phyloP scores from a whole-genome alignment of 2,113 vertebrate genomes.

The Platysternon megacephalum region DNA sequence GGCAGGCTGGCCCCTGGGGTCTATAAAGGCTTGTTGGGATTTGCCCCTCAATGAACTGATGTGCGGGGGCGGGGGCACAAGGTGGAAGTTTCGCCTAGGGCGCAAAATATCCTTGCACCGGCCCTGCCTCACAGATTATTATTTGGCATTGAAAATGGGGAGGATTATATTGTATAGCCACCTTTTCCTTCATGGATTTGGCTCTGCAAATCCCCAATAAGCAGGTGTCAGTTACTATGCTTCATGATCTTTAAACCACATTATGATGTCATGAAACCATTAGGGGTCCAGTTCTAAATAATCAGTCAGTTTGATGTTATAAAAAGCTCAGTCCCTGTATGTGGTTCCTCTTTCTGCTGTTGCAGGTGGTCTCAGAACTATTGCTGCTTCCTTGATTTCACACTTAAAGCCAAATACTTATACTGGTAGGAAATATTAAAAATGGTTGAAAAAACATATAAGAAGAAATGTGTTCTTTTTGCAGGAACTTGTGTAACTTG shows the following conservation, averaged over 20 bases:
- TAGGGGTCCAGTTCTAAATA: background rate
- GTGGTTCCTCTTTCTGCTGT: background rate
- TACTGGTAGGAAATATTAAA: background rate
- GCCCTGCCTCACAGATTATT: background rate
- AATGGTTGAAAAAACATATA: background rate
- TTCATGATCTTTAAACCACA: background rate
- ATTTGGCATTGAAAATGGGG: background rate
- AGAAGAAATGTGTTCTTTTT: background rate
- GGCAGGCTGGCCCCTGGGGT: too few species aligned
- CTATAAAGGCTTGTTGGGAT: too few species aligned
- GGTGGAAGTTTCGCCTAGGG: too few species aligned
- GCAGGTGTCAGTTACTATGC: background rate
- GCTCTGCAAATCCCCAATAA: background rate
- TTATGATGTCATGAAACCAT: background rate
- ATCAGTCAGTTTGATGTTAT: background rate
- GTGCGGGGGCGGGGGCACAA: too few species aligned
- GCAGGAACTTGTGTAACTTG: background rate
- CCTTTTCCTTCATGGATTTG: background rate
- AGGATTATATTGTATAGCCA: background rate
- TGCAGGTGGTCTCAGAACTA: background rate
- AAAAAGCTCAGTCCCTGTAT: background rate
- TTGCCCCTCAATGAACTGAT: too few species aligned
- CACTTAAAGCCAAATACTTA: background rate
- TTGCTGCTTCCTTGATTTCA: background rate
- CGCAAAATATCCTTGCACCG: too few species aligned